Base-by-base conservation (phyloP, 2,113 vertebrate species). In the Phylloscopus trochilus region DNA sequence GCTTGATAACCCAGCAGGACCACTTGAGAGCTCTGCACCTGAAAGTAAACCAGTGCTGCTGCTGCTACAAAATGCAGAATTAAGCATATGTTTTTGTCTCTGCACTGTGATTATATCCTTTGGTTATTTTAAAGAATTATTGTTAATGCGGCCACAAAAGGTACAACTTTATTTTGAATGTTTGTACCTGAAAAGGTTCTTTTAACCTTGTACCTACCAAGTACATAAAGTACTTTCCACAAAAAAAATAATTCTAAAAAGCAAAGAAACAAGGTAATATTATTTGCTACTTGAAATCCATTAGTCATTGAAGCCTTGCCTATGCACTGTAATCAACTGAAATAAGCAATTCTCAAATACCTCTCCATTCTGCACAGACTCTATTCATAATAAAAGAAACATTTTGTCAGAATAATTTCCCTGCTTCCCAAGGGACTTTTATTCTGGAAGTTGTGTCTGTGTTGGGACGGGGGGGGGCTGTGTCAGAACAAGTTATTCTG, bases 211-310 rank as follows among this genome's bases (percentile, higher is more conserved):
- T 70, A 86, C 52, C 37, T 90, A 56, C 41, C 35, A 64, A 93
- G 83, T 74, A 72, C 92, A 72, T 53, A 13, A 87, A 90, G 60
- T 76, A 39, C 67, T 93, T 92, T 35, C 35, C 43, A 79, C 24
- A 13, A 30, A 46, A 89, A 67, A 64, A 47, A 18, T 15, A 22
- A 20, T 2, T 10, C 41, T 11, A 19, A 63, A 52, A 60, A 14
- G 20, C 14, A 5, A 74, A 72, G 43, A 56, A 81, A 77, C 60
- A 63, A 88, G 44, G 80, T 78, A 90, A 74, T 94, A 87, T 78
- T 93, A 80, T 94, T 94, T 95, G 86, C 83, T 69, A 78, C 89
- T 90, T 81, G 76, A 96, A 97, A 93, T 84, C 80, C 86, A 78
- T 83, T 95, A 95, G 81, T 90, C 69, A 53, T 43, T 92, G 92